Evolutionary conservation across 2,797 vertebrate genomes (phyloP).

Genomic region (Notolabrus celidotus): DNA sequence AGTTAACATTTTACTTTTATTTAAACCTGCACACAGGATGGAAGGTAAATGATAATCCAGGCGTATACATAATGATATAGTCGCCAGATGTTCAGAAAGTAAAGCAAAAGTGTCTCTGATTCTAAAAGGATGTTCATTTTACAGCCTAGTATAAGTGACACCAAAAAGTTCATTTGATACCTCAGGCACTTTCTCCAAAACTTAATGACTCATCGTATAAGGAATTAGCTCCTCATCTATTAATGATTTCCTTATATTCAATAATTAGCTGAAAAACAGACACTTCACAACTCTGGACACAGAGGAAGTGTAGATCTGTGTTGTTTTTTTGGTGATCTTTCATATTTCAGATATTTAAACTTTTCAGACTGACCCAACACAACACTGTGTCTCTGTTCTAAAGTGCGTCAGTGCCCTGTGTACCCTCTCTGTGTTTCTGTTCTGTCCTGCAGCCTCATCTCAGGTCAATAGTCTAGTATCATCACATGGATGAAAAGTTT

Average conservation of each 20-base stretch:
- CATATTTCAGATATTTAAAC: neutral
- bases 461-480: neutral
- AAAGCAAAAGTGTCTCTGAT: no score
- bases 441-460: neutral
- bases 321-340: neutral
- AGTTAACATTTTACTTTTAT: no score
- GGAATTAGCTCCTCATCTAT: neutral
- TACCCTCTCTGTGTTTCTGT: neutral
- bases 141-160: no score
- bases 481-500: neutral
- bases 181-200: no score
- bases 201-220: constrained; percentile 4
- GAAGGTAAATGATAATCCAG: no score
- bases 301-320: neutral
- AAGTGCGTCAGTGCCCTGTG: neutral
- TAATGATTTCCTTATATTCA: neutral
- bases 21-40: no score
- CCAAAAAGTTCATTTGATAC: no score
- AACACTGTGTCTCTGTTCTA: neutral
- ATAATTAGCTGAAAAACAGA: neutral
- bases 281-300: neutral
- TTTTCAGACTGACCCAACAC: neutral
- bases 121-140: no score
- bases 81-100: no score
- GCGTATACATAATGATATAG: no score